Conservation (phyloP, 2,797 vertebrate species). For the Ispidina picta region DNA sequence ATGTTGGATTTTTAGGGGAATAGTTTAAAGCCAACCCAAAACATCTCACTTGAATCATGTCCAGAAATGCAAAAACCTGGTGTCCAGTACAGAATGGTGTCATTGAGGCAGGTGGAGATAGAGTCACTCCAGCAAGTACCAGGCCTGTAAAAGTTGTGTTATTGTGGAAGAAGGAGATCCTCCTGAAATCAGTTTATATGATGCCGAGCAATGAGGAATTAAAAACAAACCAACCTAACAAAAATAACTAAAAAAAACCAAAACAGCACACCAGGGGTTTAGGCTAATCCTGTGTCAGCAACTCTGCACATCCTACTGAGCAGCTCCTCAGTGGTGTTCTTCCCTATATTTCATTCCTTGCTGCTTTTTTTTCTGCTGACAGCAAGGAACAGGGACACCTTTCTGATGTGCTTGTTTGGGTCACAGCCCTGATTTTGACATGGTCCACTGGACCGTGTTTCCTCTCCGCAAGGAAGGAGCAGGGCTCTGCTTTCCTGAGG, state of each 20-base stretch:
- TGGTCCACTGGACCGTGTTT: neutral
- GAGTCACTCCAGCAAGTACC: neutral
- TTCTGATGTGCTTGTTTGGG: neutral
- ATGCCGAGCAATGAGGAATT: neutral
- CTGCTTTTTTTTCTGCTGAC: neutral
- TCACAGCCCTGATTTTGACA: neutral
- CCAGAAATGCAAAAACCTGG: slow-evolving; percentile 39
- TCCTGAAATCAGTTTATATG: neutral
- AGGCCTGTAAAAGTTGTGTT: neutral
- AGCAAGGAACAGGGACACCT: neutral
- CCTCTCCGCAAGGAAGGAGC: neutral
- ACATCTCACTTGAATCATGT: slow-evolving; percentile 16
- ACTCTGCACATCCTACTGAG: neutral
- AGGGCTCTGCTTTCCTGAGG: neutral
- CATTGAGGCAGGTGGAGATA: slow-evolving; percentile 23
- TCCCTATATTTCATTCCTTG: neutral
- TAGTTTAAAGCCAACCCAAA: slow-evolving; percentile 50
- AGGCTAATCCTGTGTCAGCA: neutral
- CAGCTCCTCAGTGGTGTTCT: neutral
- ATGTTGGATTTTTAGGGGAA: neutral
- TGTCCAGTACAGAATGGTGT: slow-evolving; percentile 34
- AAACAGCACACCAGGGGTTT: neutral
- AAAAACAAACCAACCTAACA: neutral
- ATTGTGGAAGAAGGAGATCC: slow-evolving; percentile 15
- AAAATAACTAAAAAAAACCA: neutral